Conservation (phyloP, 2,888 invertebrate genomes). For the Stegophylla sp. region DNA sequence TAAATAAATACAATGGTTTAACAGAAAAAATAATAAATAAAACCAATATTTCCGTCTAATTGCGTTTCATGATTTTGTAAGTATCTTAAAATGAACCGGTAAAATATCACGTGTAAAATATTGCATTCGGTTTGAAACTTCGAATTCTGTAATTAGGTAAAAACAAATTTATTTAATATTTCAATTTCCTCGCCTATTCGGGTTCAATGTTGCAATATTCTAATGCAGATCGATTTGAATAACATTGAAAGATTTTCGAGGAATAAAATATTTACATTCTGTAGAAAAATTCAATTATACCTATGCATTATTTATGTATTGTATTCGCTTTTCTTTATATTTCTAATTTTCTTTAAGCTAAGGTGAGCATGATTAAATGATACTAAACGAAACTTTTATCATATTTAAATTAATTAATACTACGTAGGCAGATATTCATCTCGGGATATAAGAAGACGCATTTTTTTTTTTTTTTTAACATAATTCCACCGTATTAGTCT, state of each 20-base stretch:
- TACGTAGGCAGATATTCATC: background rate
- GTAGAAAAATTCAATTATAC: conserved; percentile 29
- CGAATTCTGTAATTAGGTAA: conserved; percentile 6
- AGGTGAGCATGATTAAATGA: background rate
- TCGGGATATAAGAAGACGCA: too few relatives aligned
- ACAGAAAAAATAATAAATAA: background rate
- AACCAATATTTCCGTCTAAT: background rate
- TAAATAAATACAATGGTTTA: background rate
- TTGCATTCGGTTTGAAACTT: conserved; percentile 6
- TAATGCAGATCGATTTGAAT: background rate
- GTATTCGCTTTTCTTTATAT: background rate
- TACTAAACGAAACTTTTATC: conserved; percentile 13
- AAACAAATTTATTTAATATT: background rate
- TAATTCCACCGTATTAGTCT: background rate
- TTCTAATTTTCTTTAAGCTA: background rate
- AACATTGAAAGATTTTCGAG: conserved; percentile 11
- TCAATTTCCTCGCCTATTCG: background rate
- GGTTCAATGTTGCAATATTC: background rate
- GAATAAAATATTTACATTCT: background rate
- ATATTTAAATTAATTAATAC: background rate
- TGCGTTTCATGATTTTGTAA: background rate
- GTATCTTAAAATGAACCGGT: background rate
- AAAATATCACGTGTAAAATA: background rate
- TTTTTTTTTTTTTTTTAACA: too few relatives aligned
- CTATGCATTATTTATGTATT: conserved; percentile 39